Base-by-base conservation (phyloP, 2,113 vertebrate species). In the Synchiropus splendidus region DNA sequence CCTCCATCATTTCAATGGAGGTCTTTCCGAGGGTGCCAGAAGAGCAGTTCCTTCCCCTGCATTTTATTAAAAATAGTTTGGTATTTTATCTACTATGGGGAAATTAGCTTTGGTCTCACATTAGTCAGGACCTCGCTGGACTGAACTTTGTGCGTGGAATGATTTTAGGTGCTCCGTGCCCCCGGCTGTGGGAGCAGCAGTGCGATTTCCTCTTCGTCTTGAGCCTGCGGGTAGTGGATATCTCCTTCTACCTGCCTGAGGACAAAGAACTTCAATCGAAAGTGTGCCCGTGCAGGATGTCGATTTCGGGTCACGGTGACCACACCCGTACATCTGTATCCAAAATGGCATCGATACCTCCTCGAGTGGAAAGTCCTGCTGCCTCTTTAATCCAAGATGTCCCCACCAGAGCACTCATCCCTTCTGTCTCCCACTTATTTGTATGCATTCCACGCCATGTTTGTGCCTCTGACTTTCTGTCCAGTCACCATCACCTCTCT, bases 311-410 rank as follows among this genome's bases (percentile, higher is more conserved):
- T 72, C 67, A 67, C 59, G 30, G 61, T 58, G 58, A 53, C 54
- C 60, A 58, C 55, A 72, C 67, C 64, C 72, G 60, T 60, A 67
- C 64, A 53, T 53, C 67, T 58, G 50, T 51, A 36, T 58, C 64
- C 70, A 79, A 60, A 64, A 64, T 54, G 58, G 62, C 63, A 56
- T 73, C 70, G 61, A 73, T 64, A 64, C 38, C 58, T 48, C 45
- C 44, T 69, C 54, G 35, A 58, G 66, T 75, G 67, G 71, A 70
- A 80, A 70, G 65, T 61, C 48, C 61, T 51, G 53, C 31, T 42
- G 58, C 55, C 46, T 55, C 43, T 54, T 62, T 57, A 52, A 61
- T 67, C 72, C 47, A 43, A 9, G 38, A 27, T 27, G 21, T 36
- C 18, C 6, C 16, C 9, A 6, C 6, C 6, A 42, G 21, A 30